A percentile compares a stretch with the other conserved stretches of the same genome.
Conservation (phyloP, 2,113 vertebrate species). For the Baryphthengus martii region DNA sequence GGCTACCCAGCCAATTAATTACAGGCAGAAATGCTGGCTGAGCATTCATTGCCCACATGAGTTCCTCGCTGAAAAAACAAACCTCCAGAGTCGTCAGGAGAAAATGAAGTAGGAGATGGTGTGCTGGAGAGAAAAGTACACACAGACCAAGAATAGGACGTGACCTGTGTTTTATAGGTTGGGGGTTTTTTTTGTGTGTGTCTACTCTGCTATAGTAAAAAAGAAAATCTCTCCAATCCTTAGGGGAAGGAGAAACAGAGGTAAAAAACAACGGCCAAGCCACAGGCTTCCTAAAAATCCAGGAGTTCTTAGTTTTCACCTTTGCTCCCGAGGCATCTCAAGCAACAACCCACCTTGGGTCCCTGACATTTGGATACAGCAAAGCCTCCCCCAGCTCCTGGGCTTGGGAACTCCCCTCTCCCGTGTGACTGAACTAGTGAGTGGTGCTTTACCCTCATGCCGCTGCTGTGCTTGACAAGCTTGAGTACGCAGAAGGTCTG, state of each 20-base stretch:
- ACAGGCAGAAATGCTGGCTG: slow-evolving; percentile 45
- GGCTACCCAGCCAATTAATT: slow-evolving; percentile 60
- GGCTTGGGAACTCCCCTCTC: neutral
- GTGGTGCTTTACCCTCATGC: slow-evolving; percentile 8
- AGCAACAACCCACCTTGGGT: neutral
- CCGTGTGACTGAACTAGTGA: accelerated
- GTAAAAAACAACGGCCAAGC: neutral
- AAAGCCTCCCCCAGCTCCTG: neutral
- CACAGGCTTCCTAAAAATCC: neutral
- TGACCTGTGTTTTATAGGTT: neutral
- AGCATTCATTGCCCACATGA: slow-evolving; percentile 46
- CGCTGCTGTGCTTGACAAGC: slow-evolving; percentile 10
- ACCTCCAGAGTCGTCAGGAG: slow-evolving; percentile 15
- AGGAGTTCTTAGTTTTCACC: neutral
- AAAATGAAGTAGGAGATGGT: neutral
- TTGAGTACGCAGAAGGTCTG: slow-evolving; percentile 27
- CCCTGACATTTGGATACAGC: accelerated
- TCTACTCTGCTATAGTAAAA: neutral
- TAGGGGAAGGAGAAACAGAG: neutral
- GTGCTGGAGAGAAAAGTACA: slow-evolving; percentile 16
- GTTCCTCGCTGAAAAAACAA: slow-evolving; percentile 43
- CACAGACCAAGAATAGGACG: neutral
- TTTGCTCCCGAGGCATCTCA: neutral
- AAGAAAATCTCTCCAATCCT: neutral
- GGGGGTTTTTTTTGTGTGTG: neutral